These are phyloP conservation scores for Beroe ovata DNA, from an alignment of 37 sponge, comb jelly and placozoan species.

Conservation along the genomic window DNA sequence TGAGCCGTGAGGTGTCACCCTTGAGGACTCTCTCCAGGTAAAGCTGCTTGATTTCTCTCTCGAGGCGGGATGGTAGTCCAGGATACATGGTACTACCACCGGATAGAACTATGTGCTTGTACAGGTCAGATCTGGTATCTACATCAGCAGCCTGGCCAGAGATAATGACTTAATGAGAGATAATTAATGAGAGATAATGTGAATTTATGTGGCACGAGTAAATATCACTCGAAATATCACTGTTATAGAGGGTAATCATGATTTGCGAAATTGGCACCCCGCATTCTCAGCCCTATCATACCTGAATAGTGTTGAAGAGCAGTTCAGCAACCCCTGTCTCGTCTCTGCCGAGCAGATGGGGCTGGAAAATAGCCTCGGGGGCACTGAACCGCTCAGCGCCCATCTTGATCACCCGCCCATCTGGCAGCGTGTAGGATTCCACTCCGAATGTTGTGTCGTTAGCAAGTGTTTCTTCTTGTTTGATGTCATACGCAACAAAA, in stretches of 20 bases:
- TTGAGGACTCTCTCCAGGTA: conserved; percentile 95
- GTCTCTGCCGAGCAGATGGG: conserved; percentile 94
- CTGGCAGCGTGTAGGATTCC: conserved; percentile 72
- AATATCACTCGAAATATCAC: no score
- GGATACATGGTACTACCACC: conserved; percentile 99
- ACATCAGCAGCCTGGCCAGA: conserved; percentile 99
- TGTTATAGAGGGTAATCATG: no score
- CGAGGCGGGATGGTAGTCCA: conserved; percentile 95
- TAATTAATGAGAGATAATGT: no score
- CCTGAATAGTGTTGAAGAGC: conserved; percentile 93
- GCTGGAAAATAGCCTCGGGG: conserved; percentile 97
- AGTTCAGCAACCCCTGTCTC: conserved; percentile 96
- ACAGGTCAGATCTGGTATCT: conserved; percentile 93
- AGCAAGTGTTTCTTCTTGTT: conserved; percentile 94
- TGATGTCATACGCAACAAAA: conserved; percentile 97
- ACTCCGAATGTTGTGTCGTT: conserved; percentile 90
- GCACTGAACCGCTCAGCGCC: conserved; percentile 98
- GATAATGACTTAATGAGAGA: no score
- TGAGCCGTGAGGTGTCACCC: conserved; percentile 85
- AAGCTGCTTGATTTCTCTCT: conserved; percentile 98
- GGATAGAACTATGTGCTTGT: conserved; percentile 98
- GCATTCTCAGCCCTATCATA: no score
- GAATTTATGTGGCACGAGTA: no score
- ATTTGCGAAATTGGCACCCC: no score
- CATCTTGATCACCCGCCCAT: conserved; percentile 93